phyloP scores from a whole-genome alignment of 2,113 vertebrate species.

The Melanerpes formicivorus region DNA sequence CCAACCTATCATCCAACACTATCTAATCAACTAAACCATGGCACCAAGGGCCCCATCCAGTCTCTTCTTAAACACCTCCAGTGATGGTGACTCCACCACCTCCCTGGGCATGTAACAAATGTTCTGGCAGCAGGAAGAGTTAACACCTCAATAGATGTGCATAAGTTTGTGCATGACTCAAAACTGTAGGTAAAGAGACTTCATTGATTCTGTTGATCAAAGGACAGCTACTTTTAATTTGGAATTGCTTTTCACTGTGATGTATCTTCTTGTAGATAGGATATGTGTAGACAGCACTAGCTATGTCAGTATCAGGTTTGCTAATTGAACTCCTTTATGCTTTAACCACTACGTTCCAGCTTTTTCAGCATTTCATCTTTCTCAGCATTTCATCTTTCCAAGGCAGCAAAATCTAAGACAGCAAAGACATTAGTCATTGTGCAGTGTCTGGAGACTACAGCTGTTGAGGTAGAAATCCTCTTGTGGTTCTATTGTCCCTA shows the following conservation, averaged over 20 bases:
- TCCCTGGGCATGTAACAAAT: background rate
- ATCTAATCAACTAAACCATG: too few species aligned
- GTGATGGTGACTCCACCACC: too few species aligned
- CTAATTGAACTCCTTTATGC: background rate
- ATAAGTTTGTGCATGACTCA: background rate
- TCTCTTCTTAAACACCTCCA: too few species aligned
- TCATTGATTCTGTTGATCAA: background rate
- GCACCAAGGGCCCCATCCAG: too few species aligned
- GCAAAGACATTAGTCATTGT: background rate
- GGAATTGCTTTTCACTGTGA: background rate
- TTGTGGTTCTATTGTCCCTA: background rate
- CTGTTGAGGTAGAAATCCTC: background rate
- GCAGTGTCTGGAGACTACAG: background rate
- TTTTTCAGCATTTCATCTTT: background rate
- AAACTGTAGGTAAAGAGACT: background rate
- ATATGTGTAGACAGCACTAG: background rate
- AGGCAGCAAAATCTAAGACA: background rate
- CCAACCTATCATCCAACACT: too few species aligned
- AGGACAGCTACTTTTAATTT: background rate
- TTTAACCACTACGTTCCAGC: background rate
- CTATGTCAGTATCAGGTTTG: background rate
- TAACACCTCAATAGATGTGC: accelerated
- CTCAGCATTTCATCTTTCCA: background rate
- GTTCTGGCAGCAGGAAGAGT: background rate
- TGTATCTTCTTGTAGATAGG: background rate